Conservation (phyloP, 2,888 invertebrate species). For the Pharmacophagus antenor region DNA sequence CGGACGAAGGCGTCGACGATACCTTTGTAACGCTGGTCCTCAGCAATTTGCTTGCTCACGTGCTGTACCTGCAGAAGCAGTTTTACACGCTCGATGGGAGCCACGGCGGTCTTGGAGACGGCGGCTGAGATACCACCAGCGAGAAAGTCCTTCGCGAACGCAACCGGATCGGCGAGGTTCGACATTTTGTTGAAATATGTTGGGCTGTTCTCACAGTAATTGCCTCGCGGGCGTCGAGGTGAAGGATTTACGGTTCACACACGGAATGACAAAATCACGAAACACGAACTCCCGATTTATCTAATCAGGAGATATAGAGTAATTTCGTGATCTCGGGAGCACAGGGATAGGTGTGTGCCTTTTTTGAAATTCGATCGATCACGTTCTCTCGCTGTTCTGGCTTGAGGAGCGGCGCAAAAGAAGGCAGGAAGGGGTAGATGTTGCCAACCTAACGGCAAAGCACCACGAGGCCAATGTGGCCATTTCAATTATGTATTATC, state of each 20-base stretch:
- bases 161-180: conserved; percentile 86
- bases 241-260: conserved; percentile 61
- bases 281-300: conserved; percentile 75
- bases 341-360: conserved; percentile 79
- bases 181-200: conserved; percentile 71
- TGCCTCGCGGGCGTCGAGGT: conserved; percentile 60
- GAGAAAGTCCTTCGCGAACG: conserved; percentile 95
- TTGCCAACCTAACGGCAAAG: conserved; percentile 67
- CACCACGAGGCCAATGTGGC: conserved; percentile 76
- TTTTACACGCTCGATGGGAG: conserved; percentile 98
- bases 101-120: conserved; percentile 96
- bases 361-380: conserved; percentile 81
- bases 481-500: conserved; percentile 29
- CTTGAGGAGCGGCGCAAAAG: conserved; percentile 77
- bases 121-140: conserved; percentile 97
- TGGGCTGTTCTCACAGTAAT: conserved; percentile 59
- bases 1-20: conserved; percentile 94
- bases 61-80: conserved; percentile 97
- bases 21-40: conserved; percentile 95
- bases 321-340: conserved; percentile 78
- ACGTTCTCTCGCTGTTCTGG: conserved; percentile 77
- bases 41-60: conserved; percentile 94
- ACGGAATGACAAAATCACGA: conserved; percentile 74
- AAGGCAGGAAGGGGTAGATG: conserved; percentile 76
- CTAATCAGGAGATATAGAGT: conserved; percentile 73